These are phyloP conservation scores for Poecilia wingei DNA, from an alignment of 2,797 vertebrate species.

Conservation along the genomic window DNA sequence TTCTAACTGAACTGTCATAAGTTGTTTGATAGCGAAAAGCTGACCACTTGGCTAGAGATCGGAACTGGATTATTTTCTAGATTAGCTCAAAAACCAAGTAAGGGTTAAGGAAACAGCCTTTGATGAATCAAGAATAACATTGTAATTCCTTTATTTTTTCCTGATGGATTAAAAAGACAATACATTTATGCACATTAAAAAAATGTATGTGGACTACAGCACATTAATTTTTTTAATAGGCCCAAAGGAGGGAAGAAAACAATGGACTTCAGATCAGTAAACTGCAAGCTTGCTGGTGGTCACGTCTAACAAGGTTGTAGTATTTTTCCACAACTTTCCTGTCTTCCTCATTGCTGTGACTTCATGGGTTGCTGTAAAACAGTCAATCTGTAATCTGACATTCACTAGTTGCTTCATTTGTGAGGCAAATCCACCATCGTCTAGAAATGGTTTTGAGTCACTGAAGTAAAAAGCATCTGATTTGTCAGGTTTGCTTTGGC, in stretches of 20 bases:
- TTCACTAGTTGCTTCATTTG: neutral
- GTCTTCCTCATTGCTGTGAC: neutral
- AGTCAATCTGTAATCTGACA: neutral
- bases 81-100: neutral
- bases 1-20: neutral
- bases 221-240: neutral
- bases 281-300: neutral
- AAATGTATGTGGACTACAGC: too few relatives aligned
- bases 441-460: neutral
- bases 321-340: neutral
- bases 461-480: neutral
- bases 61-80: neutral
- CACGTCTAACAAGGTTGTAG: neutral
- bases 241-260: neutral
- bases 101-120: neutral
- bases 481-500: constrained; percentile 1
- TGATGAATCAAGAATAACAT: neutral
- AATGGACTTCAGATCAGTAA: neutral
- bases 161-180: neutral
- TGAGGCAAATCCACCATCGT: neutral
- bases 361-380: neutral
- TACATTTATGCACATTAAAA: neutral
- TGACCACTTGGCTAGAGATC: neutral
- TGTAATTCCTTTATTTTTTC: neutral
- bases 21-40: neutral